phyloP scores from a whole-genome alignment of 2,797 vertebrate genomes.

The Peromyscus aztecus region DNA sequence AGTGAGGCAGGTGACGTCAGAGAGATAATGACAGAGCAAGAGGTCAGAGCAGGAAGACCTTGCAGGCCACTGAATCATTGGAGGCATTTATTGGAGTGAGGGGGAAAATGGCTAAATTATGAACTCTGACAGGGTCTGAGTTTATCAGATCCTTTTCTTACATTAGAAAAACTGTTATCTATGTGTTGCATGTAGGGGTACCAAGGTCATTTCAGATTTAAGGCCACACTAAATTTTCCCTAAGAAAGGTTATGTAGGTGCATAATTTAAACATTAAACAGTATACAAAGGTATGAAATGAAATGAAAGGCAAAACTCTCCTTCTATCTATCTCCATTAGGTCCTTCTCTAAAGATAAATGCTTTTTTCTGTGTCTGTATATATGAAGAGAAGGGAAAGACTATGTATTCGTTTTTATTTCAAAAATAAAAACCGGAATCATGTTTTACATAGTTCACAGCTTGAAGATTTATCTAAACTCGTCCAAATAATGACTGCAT shows the following conservation, averaged over 20 bases:
- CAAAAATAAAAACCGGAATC: constrained; percentile 18
- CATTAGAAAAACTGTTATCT: neutral
- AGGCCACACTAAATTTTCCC: neutral
- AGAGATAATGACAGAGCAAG: neutral
- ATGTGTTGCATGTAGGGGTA: neutral
- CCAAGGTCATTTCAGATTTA: neutral
- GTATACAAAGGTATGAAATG: neutral
- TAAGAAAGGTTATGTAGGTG: neutral
- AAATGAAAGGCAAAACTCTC: constrained; percentile 45
- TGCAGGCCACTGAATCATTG: neutral
- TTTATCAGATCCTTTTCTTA: constrained; percentile 28
- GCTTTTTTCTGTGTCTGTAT: neutral
- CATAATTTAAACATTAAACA: constrained; percentile 41
- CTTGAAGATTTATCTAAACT: constrained; percentile 39
- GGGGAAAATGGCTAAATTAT: neutral
- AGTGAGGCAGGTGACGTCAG: neutral
- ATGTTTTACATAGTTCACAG: constrained; percentile 26
- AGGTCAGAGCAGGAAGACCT: neutral
- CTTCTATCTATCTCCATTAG: neutral
- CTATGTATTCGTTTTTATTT: constrained; percentile 46
- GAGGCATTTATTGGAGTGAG: constrained; percentile 9
- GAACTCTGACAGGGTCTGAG: constrained; percentile 28
- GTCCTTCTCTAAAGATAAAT: constrained; percentile 32
- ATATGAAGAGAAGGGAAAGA: neutral
- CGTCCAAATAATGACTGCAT: neutral